Conservation (phyloP, 2,888 invertebrate species). For the Mythimna lalbum region DNA sequence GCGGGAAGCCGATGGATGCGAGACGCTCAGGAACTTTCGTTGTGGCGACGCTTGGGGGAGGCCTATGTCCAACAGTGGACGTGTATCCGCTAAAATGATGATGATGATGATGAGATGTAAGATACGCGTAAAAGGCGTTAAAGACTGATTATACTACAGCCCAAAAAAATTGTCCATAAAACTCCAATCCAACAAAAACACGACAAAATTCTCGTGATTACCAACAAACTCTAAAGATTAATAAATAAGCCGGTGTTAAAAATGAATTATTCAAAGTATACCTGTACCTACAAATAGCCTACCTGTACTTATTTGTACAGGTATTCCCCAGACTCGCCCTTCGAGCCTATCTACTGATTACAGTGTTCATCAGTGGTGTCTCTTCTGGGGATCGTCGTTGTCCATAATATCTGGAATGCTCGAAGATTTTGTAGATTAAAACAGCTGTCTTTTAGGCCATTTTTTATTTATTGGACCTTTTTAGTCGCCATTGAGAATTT, state of each 20-base stretch:
- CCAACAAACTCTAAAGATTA: slow-evolving; percentile 1
- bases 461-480: neutral
- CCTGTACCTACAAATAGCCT: too few relatives aligned
- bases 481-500: neutral
- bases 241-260: slow-evolving; percentile 20
- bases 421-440: neutral
- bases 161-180: neutral
- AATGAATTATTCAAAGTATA: slow-evolving; percentile 32
- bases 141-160: neutral
- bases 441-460: neutral
- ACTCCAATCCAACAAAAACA: neutral
- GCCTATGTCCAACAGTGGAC: too few relatives aligned
- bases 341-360: slow-evolving; percentile 38
- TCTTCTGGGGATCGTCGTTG: slow-evolving; percentile 3
- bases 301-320: slow-evolving; percentile 10
- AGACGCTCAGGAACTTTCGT: too few relatives aligned
- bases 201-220: neutral
- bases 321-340: slow-evolving; percentile 19
- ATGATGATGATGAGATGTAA: too few relatives aligned
- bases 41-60: too few relatives aligned
- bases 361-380: slow-evolving; percentile 28
- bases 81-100: too few relatives aligned
- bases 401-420: neutral
- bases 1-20: too few relatives aligned
- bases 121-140: too few relatives aligned